Conservation (phyloP, 1,140 invertebrate genomes). For the Leptopilina clavipes region DNA sequence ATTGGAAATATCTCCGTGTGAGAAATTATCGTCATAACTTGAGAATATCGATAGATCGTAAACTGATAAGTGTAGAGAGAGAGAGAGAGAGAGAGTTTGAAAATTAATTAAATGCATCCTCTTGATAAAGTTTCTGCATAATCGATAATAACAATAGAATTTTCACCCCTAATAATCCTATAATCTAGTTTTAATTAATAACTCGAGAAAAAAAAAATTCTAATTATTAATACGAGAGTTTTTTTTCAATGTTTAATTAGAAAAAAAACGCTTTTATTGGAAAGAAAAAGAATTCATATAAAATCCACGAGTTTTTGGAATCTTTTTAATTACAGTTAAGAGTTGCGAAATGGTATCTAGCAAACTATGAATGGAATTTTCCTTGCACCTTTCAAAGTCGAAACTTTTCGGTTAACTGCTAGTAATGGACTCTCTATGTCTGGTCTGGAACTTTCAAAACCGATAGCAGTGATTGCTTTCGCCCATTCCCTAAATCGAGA, state of each 20-base stretch:
- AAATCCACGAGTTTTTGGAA: neutral
- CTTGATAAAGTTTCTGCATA: conserved; percentile 12
- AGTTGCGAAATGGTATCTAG: neutral
- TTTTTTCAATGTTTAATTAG: neutral
- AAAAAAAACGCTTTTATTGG: neutral
- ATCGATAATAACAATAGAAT: conserved; percentile 19
- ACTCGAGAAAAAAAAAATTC: neutral
- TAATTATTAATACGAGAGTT: neutral
- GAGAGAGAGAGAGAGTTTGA: conserved; percentile 28
- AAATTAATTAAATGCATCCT: conserved; percentile 29
- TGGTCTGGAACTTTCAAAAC: conserved; percentile 31
- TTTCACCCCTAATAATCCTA: conserved; percentile 6
- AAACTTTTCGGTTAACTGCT: conserved; percentile 28
- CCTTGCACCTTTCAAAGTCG: neutral
- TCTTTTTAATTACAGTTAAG: conserved; percentile 25
- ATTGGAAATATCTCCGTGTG: conserved; percentile 35
- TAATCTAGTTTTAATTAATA: neutral
- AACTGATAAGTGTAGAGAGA: conserved; percentile 30
- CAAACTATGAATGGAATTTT: conserved; percentile 26
- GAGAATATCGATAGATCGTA: conserved; percentile 38
- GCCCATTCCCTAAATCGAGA: conserved; percentile 1
- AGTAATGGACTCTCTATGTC: conserved; percentile 41
- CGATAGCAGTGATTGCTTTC: conserved; percentile 38
- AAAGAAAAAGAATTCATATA: neutral
- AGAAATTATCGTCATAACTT: conserved; percentile 40